Evolutionary conservation across 1,140 invertebrate species (phyloP), one percentile per base, ranked within the genome.

Genomic region (Aphidius gifuensis): DNA sequence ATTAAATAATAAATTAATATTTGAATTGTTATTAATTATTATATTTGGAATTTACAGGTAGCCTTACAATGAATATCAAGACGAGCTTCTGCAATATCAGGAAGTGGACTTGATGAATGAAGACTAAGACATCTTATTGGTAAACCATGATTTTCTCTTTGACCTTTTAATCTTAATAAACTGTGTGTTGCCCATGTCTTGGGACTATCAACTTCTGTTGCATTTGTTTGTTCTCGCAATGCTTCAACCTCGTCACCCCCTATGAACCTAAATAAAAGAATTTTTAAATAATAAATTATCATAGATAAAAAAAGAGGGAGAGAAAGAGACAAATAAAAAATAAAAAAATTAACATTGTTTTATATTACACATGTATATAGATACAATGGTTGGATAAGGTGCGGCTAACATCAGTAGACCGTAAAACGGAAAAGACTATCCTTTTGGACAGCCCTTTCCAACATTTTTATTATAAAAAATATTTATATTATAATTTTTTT

Each of bases 101-200:
- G 82, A 47, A 86, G 82, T n/a, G 85, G 79, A 74, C 91, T 93
- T 4, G 91, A 90, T 55, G 93, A 90, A 74, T 95, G 93, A 46
- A 90, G 81, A 21, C 91, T 89, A 9, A 92, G 83, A 74, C 93
- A 94, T 62, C 88, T 84, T 62, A 94, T 83, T 59, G 85, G 86
- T 55, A 87, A 83, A 49, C 89, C 89, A 74, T 94, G 90, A 58
- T 91, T 86, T 21, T 88, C 87, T 69, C 92, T 87, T 55, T 85
- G 85, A 57, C 92, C 91, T 1, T 86, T 86, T 64, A 93, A 82
- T 71, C 91, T 88, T n/a, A 95, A 81, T 9, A 90, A 85, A 8
- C 91, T 93, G 43, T 88, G 83, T 1, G 91, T 90, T n/a, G 88
- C 86, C 90, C 90, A 93, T 32, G 91, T 92, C 66, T 89, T 84